Conservation (phyloP, 2,888 invertebrate genomes). For the Macrophya annulata region DNA sequence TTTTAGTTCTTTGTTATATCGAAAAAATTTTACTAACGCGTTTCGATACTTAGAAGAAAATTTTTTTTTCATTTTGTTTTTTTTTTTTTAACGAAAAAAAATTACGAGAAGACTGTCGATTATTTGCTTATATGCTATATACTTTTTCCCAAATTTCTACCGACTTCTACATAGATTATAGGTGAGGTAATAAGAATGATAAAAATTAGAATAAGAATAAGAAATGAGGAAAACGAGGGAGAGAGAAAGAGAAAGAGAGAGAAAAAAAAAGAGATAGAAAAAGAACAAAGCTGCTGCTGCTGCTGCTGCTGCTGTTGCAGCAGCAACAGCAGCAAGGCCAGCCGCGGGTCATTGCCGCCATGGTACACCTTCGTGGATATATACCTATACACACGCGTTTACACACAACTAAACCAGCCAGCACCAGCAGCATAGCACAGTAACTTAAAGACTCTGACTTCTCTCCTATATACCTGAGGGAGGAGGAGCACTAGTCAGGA, state of each 20-base stretch:
- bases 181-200: background rate
- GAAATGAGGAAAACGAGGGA: slow-evolving; percentile 1
- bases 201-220: slow-evolving; percentile 18
- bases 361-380: slow-evolving; percentile 56
- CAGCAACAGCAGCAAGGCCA: slow-evolving; percentile 72
- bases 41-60: no score
- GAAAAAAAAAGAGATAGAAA: slow-evolving; percentile 60
- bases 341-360: slow-evolving; percentile 76
- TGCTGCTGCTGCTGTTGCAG: no score
- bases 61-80: no score
- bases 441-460: slow-evolving; percentile 9
- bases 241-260: background rate
- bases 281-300: slow-evolving; percentile 64
- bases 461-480: background rate
- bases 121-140: no score
- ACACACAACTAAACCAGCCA: background rate
- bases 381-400: background rate
- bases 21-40: no score
- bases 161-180: no score
- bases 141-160: no score
- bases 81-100: no score
- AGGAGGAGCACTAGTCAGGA: background rate
- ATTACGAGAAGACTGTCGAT: no score
- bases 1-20: no score
- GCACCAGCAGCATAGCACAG: no score